Evolutionary conservation across 1,140 invertebrate species (phyloP).

Genomic region (Bilobella aurantiaca): DNA sequence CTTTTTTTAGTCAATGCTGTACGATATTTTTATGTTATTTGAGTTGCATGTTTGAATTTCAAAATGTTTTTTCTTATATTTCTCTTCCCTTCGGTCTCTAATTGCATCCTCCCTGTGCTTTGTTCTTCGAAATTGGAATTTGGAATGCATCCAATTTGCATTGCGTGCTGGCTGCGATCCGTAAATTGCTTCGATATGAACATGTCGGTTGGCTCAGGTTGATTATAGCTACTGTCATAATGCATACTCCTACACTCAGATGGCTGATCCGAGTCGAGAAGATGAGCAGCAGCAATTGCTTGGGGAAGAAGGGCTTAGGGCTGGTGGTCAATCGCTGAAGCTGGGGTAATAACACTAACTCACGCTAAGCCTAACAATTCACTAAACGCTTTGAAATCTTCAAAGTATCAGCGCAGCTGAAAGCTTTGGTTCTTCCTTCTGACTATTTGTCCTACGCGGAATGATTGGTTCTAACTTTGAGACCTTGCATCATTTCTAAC

Average conservation of each 20-base stretch:
- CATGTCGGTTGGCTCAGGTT: neutral
- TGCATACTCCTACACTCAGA: constrained; percentile 55
- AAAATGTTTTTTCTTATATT: neutral
- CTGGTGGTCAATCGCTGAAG: constrained; percentile 86
- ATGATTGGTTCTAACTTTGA: constrained; percentile 3
- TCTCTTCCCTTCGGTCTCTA: neutral
- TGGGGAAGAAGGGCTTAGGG: constrained; percentile 82
- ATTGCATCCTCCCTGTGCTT: neutral
- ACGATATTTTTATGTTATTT: neutral
- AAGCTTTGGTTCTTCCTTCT: constrained; percentile 10
- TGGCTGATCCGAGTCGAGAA: constrained; percentile 79
- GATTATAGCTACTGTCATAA: constrained; percentile 21
- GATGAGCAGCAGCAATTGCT: constrained; percentile 88
- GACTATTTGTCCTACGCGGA: neutral
- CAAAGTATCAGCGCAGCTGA: neutral
- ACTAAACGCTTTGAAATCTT: too few relatives aligned
- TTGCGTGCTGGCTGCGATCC: neutral
- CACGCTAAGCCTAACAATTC: neutral
- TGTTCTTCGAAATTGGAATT: neutral
- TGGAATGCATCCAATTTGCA: neutral
- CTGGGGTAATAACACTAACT: constrained; percentile 57
- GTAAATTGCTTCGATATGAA: neutral
- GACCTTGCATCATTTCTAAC: too few relatives aligned
- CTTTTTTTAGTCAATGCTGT: neutral
- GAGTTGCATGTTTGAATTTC: neutral